Conservation (phyloP, 1,140 invertebrate genomes). For the Teleopsis dalmanni region DNA sequence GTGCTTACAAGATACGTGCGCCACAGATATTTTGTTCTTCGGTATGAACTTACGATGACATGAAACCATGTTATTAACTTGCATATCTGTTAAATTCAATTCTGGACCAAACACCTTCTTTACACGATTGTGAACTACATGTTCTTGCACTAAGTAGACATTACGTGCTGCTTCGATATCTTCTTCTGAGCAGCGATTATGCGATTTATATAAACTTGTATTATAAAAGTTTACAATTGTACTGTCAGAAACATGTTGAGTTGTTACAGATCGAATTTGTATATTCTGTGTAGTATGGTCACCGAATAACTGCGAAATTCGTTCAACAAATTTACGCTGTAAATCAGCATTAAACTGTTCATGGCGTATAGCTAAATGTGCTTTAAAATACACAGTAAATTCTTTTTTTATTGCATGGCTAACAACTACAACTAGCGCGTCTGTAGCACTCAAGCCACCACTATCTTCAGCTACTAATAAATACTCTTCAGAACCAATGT, state of each 20-base stretch:
- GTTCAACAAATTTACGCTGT: slow-evolving; percentile 72
- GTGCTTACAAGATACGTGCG: too few species aligned
- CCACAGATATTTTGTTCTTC: too few species aligned
- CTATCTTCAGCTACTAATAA: slow-evolving; percentile 62
- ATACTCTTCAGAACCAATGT: slow-evolving; percentile 67
- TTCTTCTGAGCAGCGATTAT: slow-evolving; percentile 64
- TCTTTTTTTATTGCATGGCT: slow-evolving; percentile 48
- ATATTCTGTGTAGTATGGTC: slow-evolving; percentile 67
- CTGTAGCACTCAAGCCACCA: slow-evolving; percentile 61
- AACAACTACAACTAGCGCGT: slow-evolving; percentile 72
- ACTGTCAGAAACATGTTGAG: slow-evolving; percentile 30
- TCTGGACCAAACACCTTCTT: slow-evolving; percentile 67
- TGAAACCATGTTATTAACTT: slow-evolving; percentile 62
- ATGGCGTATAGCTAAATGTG: slow-evolving; percentile 67
- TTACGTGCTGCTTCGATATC: slow-evolving; percentile 64
- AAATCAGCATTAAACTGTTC: slow-evolving; percentile 64
- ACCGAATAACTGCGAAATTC: slow-evolving; percentile 64
- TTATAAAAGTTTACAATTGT: slow-evolving; percentile 52
- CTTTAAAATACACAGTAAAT: slow-evolving; percentile 65
- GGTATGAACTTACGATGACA: slow-evolving; percentile 54
- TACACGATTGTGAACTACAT: slow-evolving; percentile 56
- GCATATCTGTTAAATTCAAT: slow-evolving; percentile 59
- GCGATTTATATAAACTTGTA: slow-evolving; percentile 52
- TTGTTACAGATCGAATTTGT: slow-evolving; percentile 50
- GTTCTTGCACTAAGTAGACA: slow-evolving; percentile 60